Conservation (phyloP, 2,797 vertebrate species). For the Parauchenoglanis ngamensis region DNA sequence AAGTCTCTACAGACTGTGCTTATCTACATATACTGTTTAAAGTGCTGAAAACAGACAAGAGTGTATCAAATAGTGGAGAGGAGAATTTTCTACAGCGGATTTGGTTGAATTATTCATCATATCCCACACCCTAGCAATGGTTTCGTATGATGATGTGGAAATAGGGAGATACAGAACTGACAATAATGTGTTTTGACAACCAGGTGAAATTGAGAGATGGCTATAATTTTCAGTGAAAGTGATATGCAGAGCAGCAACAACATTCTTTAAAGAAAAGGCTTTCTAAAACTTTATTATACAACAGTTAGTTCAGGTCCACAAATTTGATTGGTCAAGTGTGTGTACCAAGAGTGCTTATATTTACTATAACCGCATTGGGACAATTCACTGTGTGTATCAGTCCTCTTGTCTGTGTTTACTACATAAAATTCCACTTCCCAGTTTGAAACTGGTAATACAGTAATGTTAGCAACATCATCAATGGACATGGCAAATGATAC, state of each 20-base stretch:
- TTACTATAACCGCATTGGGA: too few species aligned
- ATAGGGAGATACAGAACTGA: slow-evolving; percentile 1
- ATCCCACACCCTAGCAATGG: not conserved
- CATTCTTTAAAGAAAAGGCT: not conserved
- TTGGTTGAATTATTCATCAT: slow-evolving; percentile 13
- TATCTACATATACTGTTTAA: slow-evolving; percentile 21
- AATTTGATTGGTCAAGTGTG: not conserved
- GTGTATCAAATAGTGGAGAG: not conserved
- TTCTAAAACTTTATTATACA: not conserved
- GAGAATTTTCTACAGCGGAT: not conserved
- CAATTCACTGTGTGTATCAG: too few species aligned
- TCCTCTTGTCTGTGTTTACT: too few species aligned
- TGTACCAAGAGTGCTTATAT: not conserved
- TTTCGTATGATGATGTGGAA: slow-evolving; percentile 1
- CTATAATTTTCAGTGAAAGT: slow-evolving; percentile 35
- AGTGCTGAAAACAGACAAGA: slow-evolving; percentile 5
- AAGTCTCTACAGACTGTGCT: not conserved
- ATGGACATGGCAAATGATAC: too few species aligned
- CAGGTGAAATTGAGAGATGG: slow-evolving; percentile 13
- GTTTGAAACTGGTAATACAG: too few species aligned
- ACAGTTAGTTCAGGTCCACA: not conserved
- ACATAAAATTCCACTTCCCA: too few species aligned
- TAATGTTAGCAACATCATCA: too few species aligned
- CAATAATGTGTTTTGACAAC: slow-evolving; percentile 34
- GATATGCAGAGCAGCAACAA: slow-evolving; percentile 15